Evolutionary conservation across 2,113 vertebrate species (phyloP).

Genomic region (Siphamia tubifer): DNA sequence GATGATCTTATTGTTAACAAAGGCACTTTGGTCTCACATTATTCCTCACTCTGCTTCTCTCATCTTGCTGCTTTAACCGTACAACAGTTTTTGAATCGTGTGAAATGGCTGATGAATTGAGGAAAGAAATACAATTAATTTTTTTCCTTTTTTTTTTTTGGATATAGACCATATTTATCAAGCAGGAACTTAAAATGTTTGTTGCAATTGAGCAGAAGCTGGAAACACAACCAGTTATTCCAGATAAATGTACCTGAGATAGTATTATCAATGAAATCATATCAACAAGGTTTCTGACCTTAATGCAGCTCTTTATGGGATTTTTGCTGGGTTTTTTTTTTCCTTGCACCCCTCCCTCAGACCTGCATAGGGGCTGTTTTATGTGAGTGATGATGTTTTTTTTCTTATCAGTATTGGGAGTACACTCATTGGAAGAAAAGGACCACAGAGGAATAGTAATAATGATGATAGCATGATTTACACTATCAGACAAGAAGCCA

Average conservation of each 20-base stretch:
- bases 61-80: not conserved
- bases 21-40: slow-evolving; percentile 29
- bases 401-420: slow-evolving; percentile 34
- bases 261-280: slow-evolving; percentile 23
- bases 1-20: slow-evolving; percentile 20
- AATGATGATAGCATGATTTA: slow-evolving; percentile 38
- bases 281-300: slow-evolving; percentile 4
- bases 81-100: slow-evolving; percentile 1
- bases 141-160: not conserved
- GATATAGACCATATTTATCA: slow-evolving; percentile 3
- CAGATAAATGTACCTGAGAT: slow-evolving; percentile 38
- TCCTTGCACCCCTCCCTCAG: slow-evolving; percentile 13
- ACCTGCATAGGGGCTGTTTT: slow-evolving; percentile 23
- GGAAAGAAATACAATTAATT: not conserved
- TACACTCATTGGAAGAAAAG: slow-evolving; percentile 8
- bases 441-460: slow-evolving; percentile 1
- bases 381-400: slow-evolving; percentile 23
- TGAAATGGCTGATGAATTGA: not conserved
- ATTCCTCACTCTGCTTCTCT: slow-evolving; percentile 11
- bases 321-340: slow-evolving; percentile 20
- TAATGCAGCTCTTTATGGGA: slow-evolving; percentile 31
- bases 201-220: slow-evolving; percentile 76
- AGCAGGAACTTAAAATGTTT: slow-evolving; percentile 62
- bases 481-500: slow-evolving; percentile 4
- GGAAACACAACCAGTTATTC: slow-evolving; percentile 46